Conservation (phyloP, 1,140 invertebrate species). For the Tachypleus tridentatus region DNA sequence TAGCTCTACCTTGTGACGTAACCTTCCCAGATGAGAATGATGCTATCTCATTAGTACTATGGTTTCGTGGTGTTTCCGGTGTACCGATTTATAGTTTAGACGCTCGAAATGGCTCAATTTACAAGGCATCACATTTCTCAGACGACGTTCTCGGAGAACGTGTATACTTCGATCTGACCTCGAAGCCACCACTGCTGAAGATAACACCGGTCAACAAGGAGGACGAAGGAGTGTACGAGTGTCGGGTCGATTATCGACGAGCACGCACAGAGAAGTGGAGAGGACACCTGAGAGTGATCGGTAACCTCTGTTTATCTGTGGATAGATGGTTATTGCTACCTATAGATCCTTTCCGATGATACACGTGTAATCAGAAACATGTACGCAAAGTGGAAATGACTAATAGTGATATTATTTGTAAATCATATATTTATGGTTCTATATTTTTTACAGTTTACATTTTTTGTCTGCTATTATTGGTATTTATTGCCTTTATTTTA, state of each 20-base stretch:
- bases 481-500: too few species aligned
- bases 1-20: conserved; percentile 65
- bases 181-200: conserved; percentile 13
- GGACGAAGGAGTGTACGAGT: conserved; percentile 22
- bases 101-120: conserved; percentile 16
- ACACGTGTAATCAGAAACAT: too few species aligned
- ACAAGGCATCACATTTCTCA: conserved; percentile 20
- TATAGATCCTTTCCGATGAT: too few species aligned
- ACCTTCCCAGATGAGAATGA: conserved; percentile 54
- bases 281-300: conserved; percentile 21
- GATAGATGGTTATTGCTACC: too few species aligned
- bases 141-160: conserved; percentile 13
- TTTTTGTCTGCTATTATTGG: too few species aligned
- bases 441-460: too few species aligned
- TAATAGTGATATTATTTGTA: too few species aligned
- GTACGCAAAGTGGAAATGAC: too few species aligned
- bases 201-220: conserved; percentile 16
- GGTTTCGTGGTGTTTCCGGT: conserved; percentile 54
- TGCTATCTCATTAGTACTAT: conserved; percentile 63
- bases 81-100: conserved; percentile 55
- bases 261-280: conserved; percentile 19
- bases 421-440: too few species aligned
- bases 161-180: conserved; percentile 18
- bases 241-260: conserved; percentile 24
- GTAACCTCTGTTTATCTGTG: conserved; percentile 11